These are phyloP conservation scores for Caenorhabditis latens DNA, from an alignment of 1,140 invertebrate species.

Conservation along the genomic window DNA sequence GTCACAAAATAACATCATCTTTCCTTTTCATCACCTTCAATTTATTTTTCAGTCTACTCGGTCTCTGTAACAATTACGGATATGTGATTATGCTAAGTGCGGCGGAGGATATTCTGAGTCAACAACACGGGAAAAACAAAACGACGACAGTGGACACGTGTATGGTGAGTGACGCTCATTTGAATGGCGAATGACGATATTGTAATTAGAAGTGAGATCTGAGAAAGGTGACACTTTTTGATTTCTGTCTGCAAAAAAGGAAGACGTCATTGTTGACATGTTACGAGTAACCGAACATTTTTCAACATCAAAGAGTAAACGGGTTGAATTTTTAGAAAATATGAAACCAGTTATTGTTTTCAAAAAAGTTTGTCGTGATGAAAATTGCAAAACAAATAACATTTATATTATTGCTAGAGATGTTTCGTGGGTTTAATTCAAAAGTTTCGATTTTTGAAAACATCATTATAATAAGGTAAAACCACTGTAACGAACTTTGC, in stretches of 20 bases:
- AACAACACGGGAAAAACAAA: slow-evolving; percentile 46
- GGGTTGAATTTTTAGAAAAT: background rate
- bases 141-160: slow-evolving; percentile 28
- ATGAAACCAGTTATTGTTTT: too few relatives aligned
- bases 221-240: background rate
- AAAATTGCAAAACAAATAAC: too few relatives aligned
- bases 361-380: too few relatives aligned
- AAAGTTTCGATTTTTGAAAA: too few relatives aligned
- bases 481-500: too few relatives aligned
- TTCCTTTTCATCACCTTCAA: background rate
- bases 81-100: slow-evolving; percentile 70
- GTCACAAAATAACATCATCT: too few relatives aligned
- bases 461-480: too few relatives aligned
- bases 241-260: background rate
- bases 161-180: background rate
- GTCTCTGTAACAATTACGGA: slow-evolving; percentile 69
- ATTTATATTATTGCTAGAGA: too few relatives aligned
- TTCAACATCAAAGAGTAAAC: slow-evolving; percentile 6
- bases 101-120: slow-evolving; percentile 68
- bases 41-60: slow-evolving; percentile 64
- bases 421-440: too few relatives aligned
- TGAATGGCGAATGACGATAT: background rate
- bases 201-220: background rate
- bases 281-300: too few relatives aligned
- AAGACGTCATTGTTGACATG: slow-evolving; percentile 1